phyloP scores from a whole-genome alignment of 2,888 invertebrate genomes.

The Drosophila lutescens region DNA sequence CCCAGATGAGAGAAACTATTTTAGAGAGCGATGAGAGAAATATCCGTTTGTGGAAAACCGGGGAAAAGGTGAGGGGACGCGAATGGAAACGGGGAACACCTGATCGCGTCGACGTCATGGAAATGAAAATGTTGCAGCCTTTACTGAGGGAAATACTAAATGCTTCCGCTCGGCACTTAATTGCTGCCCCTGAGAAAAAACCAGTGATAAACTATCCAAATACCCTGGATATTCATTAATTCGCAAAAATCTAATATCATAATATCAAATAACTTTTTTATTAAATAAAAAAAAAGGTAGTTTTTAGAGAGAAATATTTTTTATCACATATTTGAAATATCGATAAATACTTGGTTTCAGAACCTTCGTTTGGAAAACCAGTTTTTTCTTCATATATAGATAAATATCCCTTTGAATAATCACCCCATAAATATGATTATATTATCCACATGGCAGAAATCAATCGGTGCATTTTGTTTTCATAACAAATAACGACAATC shows the following conservation, averaged over 20 bases:
- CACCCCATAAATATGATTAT: background rate
- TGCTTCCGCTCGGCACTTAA: constrained; percentile 29
- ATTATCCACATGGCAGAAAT: background rate
- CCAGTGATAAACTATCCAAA: background rate
- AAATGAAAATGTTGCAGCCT: constrained; percentile 18
- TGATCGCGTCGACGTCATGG: constrained; percentile 39
- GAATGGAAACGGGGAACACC: constrained; percentile 21
- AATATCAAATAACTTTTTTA: too few relatives aligned
- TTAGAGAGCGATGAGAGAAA: constrained; percentile 21
- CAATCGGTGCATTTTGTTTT: constrained; percentile 13
- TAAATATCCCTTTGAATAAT: background rate
- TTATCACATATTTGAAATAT: too few relatives aligned
- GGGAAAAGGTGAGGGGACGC: background rate
- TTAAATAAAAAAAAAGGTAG: too few relatives aligned
- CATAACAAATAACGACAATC: constrained; percentile 9
- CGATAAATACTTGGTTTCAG: too few relatives aligned
- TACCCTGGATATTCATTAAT: constrained; percentile 25
- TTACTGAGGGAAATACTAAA: constrained; percentile 28
- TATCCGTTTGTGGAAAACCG: constrained; percentile 9
- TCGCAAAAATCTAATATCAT: too few relatives aligned
- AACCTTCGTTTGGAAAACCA: too few relatives aligned
- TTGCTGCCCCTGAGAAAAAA: background rate
- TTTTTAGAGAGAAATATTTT: too few relatives aligned
- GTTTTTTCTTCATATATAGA: background rate
- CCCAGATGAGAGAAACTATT: background rate